Percentiles rank a stretch among this genome's conserved stretches.
Conservation (phyloP, 2,113 vertebrate species). For the Daphoenositta chrysoptera region DNA sequence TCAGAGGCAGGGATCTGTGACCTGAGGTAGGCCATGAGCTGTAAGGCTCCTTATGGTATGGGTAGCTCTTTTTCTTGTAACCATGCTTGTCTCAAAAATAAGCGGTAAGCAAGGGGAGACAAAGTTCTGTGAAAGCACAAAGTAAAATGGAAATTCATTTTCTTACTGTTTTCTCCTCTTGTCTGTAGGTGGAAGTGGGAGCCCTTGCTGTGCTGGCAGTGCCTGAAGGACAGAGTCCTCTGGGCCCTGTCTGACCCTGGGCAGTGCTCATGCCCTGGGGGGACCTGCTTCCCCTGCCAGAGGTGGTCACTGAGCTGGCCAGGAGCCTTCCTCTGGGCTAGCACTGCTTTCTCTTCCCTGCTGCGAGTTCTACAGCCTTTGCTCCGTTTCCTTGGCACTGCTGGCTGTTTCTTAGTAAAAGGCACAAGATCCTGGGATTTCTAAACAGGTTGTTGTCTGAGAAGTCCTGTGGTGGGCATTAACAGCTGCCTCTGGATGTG, state of each 20-base stretch:
- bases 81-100: neutral
- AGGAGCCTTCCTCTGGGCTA: neutral
- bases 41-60: fast-evolving
- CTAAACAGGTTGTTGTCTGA: neutral
- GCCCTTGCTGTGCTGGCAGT: neutral
- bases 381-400: neutral
- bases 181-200: neutral
- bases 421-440: neutral
- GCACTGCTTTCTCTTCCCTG: neutral
- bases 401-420: neutral
- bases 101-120: neutral
- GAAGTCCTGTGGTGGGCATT: neutral
- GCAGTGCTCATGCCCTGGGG: no score
- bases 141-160: neutral
- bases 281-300: neutral
- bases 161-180: neutral
- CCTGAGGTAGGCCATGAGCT: neutral
- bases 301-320: neutral
- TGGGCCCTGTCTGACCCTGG: neutral
- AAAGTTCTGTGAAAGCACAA: neutral
- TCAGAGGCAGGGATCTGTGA: neutral
- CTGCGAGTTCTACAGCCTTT: neutral
- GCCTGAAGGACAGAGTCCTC: neutral
- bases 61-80: neutral
- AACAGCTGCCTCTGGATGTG: neutral